Percentiles rank a stretch among this genome's conserved stretches.
These are phyloP conservation scores for Corythornis vintsioides DNA, from an alignment of 2,113 vertebrate species.

Conservation along the genomic window DNA sequence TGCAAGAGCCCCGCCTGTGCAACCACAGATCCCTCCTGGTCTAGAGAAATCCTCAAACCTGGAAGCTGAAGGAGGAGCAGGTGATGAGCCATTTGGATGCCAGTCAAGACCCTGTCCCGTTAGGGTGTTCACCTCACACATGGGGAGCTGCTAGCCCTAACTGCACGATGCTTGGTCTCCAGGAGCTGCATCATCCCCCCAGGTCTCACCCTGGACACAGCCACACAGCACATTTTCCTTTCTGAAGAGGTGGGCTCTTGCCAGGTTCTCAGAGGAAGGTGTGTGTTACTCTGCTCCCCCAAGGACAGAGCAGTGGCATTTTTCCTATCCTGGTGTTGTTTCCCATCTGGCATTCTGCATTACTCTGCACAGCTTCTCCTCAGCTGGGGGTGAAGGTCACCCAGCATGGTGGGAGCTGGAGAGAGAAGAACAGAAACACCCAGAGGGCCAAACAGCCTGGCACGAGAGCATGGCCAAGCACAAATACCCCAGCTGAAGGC, in stretches of 20 bases:
- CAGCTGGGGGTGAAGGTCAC: neutral
- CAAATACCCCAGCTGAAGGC: neutral
- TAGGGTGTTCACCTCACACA: neutral
- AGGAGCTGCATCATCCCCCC: too few relatives aligned
- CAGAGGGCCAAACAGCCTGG: neutral
- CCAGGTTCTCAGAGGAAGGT: neutral
- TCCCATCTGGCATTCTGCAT: slow-evolving; percentile 14
- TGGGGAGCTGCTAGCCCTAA: neutral
- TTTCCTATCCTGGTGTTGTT: neutral
- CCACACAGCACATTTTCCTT: neutral
- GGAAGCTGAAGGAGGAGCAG: neutral
- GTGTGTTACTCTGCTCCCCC: neutral
- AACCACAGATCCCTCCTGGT: neutral
- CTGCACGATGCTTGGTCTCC: neutral
- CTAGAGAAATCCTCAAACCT: neutral
- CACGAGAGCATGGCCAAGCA: neutral
- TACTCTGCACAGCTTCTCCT: neutral
- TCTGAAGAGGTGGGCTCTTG: neutral
- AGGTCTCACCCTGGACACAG: neutral
- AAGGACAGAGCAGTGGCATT: neutral
- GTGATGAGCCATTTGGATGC: neutral
- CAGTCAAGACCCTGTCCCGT: neutral
- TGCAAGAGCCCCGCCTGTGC: neutral
- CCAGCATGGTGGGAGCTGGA: neutral
- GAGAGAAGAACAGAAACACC: neutral